phyloP scores from a whole-genome alignment of 2,113 vertebrate species.

The Triplophysa tibetana region DNA sequence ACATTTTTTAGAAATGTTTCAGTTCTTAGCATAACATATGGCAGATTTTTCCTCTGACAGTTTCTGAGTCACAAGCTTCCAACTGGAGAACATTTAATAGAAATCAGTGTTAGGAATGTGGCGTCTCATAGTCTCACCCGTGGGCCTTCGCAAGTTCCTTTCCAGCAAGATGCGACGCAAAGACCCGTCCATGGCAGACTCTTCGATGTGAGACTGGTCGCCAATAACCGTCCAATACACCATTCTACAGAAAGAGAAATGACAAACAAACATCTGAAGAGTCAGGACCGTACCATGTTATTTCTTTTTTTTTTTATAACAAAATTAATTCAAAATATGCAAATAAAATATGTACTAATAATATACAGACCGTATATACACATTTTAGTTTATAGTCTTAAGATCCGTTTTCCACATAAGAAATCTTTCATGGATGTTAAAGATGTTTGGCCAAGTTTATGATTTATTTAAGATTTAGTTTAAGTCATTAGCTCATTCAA shows the following conservation, averaged over 20 bases:
- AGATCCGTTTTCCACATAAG: no score
- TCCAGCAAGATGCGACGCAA: constrained; percentile 81
- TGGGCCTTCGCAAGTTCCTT: constrained; percentile 84
- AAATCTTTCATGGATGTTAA: no score
- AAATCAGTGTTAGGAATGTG: not conserved
- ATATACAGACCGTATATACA: no score
- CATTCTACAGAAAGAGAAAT: constrained; percentile 71
- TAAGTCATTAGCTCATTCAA: no score
- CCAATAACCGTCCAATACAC: constrained; percentile 90
- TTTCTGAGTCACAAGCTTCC: not conserved
- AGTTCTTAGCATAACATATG: not conserved
- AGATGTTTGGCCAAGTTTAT: no score
- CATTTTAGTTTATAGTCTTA: no score
- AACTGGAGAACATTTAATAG: not conserved
- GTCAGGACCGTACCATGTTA: no score
- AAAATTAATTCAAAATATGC: no score
- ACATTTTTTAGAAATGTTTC: not conserved
- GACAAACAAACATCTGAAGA: not conserved
- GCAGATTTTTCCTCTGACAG: not conserved
- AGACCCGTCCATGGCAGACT: constrained; percentile 85
- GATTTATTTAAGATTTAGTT: no score
- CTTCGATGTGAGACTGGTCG: constrained; percentile 85
- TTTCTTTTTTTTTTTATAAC: no score
- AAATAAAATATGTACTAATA: no score
- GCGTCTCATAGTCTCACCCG: constrained; percentile 69